These are phyloP conservation scores for Poecilobothrus nobilitatus DNA, from an alignment of 2,888 invertebrate genomes.

Conservation along the genomic window DNA sequence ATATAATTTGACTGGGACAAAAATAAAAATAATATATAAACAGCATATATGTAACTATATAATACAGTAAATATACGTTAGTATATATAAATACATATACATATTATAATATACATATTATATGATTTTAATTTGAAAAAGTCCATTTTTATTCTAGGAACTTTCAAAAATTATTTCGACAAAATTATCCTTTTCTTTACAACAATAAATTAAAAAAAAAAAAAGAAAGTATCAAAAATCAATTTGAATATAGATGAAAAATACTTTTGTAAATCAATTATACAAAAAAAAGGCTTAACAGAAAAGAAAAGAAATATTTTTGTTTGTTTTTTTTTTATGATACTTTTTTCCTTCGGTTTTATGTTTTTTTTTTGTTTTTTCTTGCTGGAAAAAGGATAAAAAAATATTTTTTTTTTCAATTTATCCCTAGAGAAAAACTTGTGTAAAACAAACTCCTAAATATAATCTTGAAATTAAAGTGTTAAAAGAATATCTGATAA, in stretches of 20 bases:
- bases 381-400: neutral
- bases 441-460: neutral
- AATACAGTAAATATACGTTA: too few species aligned
- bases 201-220: neutral
- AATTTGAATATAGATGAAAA: conserved; percentile 5
- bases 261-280: conserved; percentile 2
- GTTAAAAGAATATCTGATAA: neutral
- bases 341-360: neutral
- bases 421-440: neutral
- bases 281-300: neutral
- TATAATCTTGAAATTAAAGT: neutral
- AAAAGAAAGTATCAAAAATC: neutral
- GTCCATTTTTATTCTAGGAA: neutral
- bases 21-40: too few species aligned
- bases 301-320: neutral
- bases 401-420: neutral
- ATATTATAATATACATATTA: too few species aligned
- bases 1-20: too few species aligned
- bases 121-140: neutral
- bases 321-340: neutral
- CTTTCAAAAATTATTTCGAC: neutral
- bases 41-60: too few species aligned
- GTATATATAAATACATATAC: too few species aligned
- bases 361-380: neutral
- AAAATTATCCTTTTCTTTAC: too few species aligned